Percentiles rank a stretch among this genome's conserved stretches.
Conservation (phyloP, 2,113 vertebrate genomes). For the Abramis brama region DNA sequence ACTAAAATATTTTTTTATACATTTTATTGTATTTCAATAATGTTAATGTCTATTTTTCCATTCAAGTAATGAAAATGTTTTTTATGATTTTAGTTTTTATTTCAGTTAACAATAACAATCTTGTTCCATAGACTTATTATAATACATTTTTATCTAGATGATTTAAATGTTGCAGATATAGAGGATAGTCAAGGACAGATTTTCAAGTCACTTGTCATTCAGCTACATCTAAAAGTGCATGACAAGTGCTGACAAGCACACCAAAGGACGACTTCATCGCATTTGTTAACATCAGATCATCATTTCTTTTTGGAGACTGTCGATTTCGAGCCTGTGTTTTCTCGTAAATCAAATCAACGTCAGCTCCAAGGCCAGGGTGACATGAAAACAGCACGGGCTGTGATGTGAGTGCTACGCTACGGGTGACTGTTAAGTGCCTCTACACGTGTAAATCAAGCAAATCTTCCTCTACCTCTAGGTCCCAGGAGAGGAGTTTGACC, state of each 20-base stretch:
- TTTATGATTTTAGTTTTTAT: too few species aligned
- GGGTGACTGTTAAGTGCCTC: slow-evolving; percentile 72
- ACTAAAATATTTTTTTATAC: too few species aligned
- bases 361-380: slow-evolving; percentile 31
- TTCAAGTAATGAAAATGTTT: too few species aligned
- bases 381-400: slow-evolving; percentile 48
- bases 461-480: slow-evolving; percentile 70
- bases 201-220: slow-evolving; percentile 2
- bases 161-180: slow-evolving; percentile 3
- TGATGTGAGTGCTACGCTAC: slow-evolving; percentile 58
- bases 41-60: too few species aligned
- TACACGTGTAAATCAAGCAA: slow-evolving; percentile 75
- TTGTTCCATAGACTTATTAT: neutral
- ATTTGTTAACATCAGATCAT: slow-evolving; percentile 6
- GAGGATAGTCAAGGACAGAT: slow-evolving; percentile 19
- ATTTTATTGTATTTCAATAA: too few species aligned
- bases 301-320: neutral
- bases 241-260: slow-evolving; percentile 3
- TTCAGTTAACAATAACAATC: too few species aligned
- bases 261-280: neutral
- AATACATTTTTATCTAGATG: neutral
- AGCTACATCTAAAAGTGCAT: neutral
- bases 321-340: neutral
- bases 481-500: slow-evolving; percentile 72
- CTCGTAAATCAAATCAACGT: slow-evolving; percentile 9